Conservation (phyloP, 2,113 vertebrate species). For the Hoplias malabaricus region DNA sequence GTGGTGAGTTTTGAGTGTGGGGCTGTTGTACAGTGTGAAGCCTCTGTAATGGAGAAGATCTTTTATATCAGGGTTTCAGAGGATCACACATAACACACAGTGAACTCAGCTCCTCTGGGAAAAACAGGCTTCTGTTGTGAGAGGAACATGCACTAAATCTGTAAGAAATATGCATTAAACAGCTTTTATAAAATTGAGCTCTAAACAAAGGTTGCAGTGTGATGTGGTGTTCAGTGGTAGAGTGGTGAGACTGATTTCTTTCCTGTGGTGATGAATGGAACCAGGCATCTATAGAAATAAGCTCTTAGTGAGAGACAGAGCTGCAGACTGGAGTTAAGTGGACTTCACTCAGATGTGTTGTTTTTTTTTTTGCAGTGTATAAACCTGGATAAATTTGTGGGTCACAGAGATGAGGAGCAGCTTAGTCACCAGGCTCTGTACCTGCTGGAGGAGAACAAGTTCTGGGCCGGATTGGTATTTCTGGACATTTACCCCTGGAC, state of each 20-base stretch:
- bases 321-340: no score
- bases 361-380: constrained; percentile 78
- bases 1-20: no score
- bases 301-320: no score
- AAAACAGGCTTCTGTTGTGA: constrained; percentile 18
- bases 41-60: no score
- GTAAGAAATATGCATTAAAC: not conserved
- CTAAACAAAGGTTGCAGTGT: no score
- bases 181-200: no score
- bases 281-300: no score
- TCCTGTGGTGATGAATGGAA: no score
- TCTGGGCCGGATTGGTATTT: constrained; percentile 93
- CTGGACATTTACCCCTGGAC: constrained; percentile 80
- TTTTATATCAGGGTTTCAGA: not conserved
- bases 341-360: not conserved
- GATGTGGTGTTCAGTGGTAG: no score
- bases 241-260: no score
- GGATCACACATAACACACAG: no score
- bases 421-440: constrained; percentile 82
- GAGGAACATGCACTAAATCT: not conserved
- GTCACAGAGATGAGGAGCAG: constrained; percentile 81
- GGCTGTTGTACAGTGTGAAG: no score
- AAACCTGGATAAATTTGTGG: constrained; percentile 91
- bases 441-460: constrained; percentile 91
- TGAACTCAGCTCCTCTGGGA: constrained; percentile 40